Conservation (phyloP, 2,888 invertebrate species). For the Camptogramma bilineatum region DNA sequence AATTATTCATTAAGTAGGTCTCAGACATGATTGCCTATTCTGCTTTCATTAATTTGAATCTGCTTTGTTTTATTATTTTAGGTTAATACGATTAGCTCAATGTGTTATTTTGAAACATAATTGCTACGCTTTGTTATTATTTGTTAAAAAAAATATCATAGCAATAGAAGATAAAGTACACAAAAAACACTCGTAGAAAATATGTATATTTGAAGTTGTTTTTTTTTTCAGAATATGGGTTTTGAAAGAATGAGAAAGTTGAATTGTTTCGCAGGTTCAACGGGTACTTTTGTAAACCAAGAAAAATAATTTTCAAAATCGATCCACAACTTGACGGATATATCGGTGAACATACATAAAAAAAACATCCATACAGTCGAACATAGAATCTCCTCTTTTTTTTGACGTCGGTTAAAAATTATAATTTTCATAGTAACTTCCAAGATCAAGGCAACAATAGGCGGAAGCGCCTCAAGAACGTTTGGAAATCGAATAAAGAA, state of each 20-base stretch:
- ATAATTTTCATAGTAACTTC: no score
- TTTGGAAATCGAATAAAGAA: constrained; percentile 28
- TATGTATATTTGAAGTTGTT: no score
- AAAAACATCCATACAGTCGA: no score
- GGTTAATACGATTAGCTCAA: not conserved
- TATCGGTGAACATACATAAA: no score
- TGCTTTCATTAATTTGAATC: not conserved
- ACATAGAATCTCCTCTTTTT: no score
- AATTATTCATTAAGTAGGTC: not conserved
- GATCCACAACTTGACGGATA: no score
- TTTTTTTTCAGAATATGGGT: no score
- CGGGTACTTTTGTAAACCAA: no score
- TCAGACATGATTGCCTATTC: not conserved
- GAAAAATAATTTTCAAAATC: no score
- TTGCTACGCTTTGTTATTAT: not conserved
- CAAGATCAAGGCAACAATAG: not conserved
- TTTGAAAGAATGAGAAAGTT: no score
- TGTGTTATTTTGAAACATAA: not conserved
- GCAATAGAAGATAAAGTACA: not conserved
- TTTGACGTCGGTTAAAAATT: no score
- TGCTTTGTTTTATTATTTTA: constrained; percentile 1
- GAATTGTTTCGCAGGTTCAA: no score
- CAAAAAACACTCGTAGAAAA: not conserved
- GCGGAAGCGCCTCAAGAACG: constrained; percentile 1
- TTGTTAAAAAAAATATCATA: not conserved